phyloP scores from a whole-genome alignment of 1,140 invertebrate species.

The Pseudomyrmex concolor region DNA sequence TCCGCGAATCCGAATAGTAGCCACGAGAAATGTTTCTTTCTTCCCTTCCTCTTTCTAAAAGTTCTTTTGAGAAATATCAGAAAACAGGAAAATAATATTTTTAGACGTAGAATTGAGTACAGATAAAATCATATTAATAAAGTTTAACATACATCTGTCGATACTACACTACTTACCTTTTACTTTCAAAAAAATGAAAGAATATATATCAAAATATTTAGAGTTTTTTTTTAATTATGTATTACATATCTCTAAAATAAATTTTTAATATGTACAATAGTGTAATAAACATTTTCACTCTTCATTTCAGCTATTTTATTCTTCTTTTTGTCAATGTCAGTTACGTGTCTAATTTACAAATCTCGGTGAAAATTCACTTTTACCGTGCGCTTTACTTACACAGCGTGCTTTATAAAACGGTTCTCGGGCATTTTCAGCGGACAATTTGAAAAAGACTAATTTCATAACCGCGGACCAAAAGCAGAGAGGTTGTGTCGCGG shows the following conservation, averaged over 20 bases:
- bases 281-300: too few species aligned
- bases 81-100: too few species aligned
- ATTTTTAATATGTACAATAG: too few species aligned
- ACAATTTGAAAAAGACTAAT: conserved; percentile 47
- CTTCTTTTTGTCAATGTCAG: background rate
- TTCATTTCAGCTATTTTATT: background rate
- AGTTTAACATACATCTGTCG: too few species aligned
- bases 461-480: background rate
- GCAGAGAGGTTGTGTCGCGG: conserved; percentile 2
- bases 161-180: too few species aligned
- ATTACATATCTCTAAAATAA: too few species aligned
- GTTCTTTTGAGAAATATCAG: too few species aligned
- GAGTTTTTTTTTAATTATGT: too few species aligned
- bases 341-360: conserved; percentile 6
- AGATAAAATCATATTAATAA: too few species aligned
- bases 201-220: too few species aligned
- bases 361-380: conserved; percentile 43
- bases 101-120: background rate
- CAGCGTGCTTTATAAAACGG: background rate
- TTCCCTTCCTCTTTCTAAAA: conserved; percentile 17
- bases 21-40: conserved; percentile 1
- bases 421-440: background rate
- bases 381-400: background rate
- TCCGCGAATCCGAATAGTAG: conserved; percentile 23
- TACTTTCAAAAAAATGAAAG: too few species aligned